Conservation (phyloP, 1,140 invertebrate species). For the Drosophila triauraria region DNA sequence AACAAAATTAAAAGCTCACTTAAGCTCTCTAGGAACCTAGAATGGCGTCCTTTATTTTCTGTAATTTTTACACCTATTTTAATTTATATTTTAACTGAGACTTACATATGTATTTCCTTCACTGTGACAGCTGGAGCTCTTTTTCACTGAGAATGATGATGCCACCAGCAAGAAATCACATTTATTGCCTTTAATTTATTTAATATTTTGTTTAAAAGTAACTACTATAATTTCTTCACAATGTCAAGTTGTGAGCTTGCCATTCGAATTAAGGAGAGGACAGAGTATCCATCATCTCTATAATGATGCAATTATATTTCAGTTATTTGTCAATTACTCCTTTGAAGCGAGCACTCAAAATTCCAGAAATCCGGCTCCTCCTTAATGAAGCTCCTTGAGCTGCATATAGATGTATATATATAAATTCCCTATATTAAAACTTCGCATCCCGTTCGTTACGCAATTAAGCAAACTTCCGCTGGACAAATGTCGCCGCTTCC, state of each 20-base stretch:
- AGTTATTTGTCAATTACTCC: slow-evolving; percentile 28
- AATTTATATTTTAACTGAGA: too few species aligned
- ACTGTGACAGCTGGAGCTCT: too few species aligned
- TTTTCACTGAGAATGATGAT: too few species aligned
- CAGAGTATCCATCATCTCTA: not conserved
- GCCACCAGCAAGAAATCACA: too few species aligned
- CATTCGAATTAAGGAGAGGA: not conserved
- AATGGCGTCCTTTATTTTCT: too few species aligned
- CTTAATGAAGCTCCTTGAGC: not conserved
- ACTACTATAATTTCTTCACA: not conserved
- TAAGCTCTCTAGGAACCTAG: too few species aligned
- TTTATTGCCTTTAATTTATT: too few species aligned
- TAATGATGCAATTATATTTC: slow-evolving; percentile 34
- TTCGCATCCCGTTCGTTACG: slow-evolving; percentile 41
- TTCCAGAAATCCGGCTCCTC: slow-evolving; percentile 13
- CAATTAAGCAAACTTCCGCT: slow-evolving; percentile 78
- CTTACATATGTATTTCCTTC: too few species aligned
- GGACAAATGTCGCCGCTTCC: slow-evolving; percentile 65
- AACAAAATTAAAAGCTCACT: too few species aligned
- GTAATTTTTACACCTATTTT: too few species aligned
- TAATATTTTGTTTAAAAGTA: not conserved
- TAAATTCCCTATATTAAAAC: not conserved
- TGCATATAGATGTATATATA: not conserved
- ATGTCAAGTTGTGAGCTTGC: not conserved
- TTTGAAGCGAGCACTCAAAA: not conserved